Evolutionary conservation across 2,888 invertebrate genomes (phyloP), one percentile per base, ranked within the genome.

Genomic region (Callyntrura sp.): DNA sequence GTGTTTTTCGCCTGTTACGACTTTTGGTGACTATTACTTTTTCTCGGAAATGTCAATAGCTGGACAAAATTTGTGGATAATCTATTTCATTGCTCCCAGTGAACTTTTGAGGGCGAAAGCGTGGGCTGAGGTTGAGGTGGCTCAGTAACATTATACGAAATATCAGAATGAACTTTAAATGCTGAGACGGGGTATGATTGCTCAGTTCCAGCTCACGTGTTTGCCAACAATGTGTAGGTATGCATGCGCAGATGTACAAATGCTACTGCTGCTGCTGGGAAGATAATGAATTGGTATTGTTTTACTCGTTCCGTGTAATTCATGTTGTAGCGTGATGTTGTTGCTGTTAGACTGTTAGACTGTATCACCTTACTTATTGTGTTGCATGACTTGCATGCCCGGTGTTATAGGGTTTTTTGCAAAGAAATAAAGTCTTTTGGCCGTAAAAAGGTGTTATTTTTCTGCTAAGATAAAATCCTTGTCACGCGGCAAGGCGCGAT

Each of bases 201-300:
- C 62, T 81, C 60, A 81, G 17, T 81, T 81, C 81, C 81, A 81
- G 62, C 60, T 60, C 62, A 81, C 57, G 57, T 79, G 73, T 48
- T 73, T 73, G 51, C 48, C 73, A 70, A 70, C 68, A 70, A 70
- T 70, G 70, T 8, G 17, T 12, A 20, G 25, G 62, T 20, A 62
- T 62, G n/a, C n/a, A n/a, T n/a, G n/a, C n/a, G n/a, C n/a, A n/a
- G n/a, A n/a, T n/a, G n/a, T n/a, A n/a, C n/a, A n/a, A n/a, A n/a
- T n/a, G n/a, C n/a, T n/a, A n/a, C n/a, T n/a, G n/a, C n/a, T n/a
- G n/a, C n/a, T n/a, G n/a, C 57, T 14, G 57, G 3, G n/a, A n/a
- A 62, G 9, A 20, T 62, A 25, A 62, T 25, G 25, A 8, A 35
- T 35, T 14, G 25, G 23, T 25, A 68, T 68, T 68, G 28, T 68